Evolutionary conservation across 2,888 invertebrate species (phyloP), one percentile per base, ranked within the genome.

Genomic region (Macrosoma leucophasiata): DNA sequence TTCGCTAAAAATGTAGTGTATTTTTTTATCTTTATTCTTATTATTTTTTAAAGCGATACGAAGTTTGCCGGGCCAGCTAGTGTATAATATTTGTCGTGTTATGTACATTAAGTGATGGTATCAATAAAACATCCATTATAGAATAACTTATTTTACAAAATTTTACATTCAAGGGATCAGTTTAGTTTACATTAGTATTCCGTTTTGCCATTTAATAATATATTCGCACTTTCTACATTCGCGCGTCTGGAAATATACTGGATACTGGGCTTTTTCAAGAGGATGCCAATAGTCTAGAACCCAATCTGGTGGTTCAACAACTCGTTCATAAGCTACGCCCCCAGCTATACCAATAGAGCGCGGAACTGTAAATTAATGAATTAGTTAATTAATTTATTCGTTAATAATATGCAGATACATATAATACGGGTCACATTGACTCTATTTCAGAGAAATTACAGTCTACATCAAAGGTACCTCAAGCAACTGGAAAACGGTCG

Each of bases 201-300:
- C 29, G 13, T 90, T 88, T 41, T 93, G 88, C 91, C 94, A 97
- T 65, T 90, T 85, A 52, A 90, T 86, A 6, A 95, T 81, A 59
- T 88, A 97, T 67, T 97, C 95, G 52, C 88, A 86, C 68, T 98
- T 98, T 32, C 96, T 87, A 55, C 90, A 77, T 68, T 98, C 97
- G 18, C 98, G 88, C 12, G 84, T 84, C 6, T 90, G 90, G 78
- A 98, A 98, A 62, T 96, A 98, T 58, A 95, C 91, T 0, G 97
- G 97, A 73, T 94, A 98, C 43, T 89, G 89, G 0, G 96, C 95
- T 67, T 97, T 97, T 69, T 98, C 97, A 17, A 94, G 70, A 1
- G 96, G 97, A 84, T 96, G 92, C 97, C 97, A 98, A 53, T 89
- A 90, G 69, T 98, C 98, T 4, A 97, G 52, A 3, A 96, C 84